phyloP scores from a whole-genome alignment of 2,797 vertebrate genomes.

The Ptychobarbus kaznakovi region DNA sequence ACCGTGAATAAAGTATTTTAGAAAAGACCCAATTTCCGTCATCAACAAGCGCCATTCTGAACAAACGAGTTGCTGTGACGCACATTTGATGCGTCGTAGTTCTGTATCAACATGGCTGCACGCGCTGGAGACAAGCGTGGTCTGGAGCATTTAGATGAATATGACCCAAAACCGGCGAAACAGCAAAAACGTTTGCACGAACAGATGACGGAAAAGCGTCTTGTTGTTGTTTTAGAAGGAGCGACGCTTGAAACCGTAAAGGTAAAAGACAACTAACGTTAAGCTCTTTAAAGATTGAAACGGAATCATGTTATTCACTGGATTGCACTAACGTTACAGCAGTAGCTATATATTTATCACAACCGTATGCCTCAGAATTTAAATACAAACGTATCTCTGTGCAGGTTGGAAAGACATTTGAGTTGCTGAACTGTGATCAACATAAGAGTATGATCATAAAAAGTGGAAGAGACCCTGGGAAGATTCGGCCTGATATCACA shows the following conservation, averaged over 20 bases:
- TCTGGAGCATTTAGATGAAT: constrained; percentile 82
- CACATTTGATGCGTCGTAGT: constrained; percentile 9
- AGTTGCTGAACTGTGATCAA: constrained; percentile 94
- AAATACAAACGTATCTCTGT: background rate
- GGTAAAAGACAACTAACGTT: constrained; percentile 70
- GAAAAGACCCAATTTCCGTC: background rate
- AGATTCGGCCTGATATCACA: constrained; percentile 91
- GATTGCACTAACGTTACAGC: background rate
- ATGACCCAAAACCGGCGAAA: constrained; percentile 80
- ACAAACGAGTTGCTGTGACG: constrained; percentile 46
- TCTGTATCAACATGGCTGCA: constrained; percentile 70
- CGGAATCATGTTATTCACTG: background rate
- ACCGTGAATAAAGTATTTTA: background rate
- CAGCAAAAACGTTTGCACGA: constrained; percentile 74
- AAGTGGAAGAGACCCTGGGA: constrained; percentile 88
- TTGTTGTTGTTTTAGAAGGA: constrained; percentile 90
- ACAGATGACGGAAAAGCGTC: constrained; percentile 80
- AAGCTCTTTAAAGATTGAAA: no score
- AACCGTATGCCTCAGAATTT: background rate
- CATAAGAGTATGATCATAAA: constrained; percentile 91
- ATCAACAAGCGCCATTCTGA: constrained; percentile 4
- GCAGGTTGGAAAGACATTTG: constrained; percentile 94
- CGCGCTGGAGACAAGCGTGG: constrained; percentile 76
- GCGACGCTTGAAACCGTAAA: constrained; percentile 93
- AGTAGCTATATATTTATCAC: background rate